Percentiles rank a stretch among this genome's conserved stretches.
These are phyloP conservation scores for Corapipo altera DNA, from an alignment of 2,113 vertebrate species.

Conservation along the genomic window DNA sequence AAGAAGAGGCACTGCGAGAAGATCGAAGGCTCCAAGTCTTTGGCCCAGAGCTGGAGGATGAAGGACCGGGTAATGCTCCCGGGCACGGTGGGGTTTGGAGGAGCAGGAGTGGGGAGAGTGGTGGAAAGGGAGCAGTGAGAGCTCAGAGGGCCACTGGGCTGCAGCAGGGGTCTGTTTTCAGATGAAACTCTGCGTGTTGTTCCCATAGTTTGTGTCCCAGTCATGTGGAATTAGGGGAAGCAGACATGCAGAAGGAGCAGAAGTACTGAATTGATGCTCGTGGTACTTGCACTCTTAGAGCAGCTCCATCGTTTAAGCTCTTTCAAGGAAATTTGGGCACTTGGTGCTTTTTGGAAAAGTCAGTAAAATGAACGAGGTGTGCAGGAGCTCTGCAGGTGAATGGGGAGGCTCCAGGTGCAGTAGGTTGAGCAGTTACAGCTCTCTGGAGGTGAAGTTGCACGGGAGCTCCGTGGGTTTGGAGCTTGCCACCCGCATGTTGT, in stretches of 20 bases:
- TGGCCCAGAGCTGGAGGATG: conserved; percentile 99
- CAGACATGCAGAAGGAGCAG: rapidly evolving
- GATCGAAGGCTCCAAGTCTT: conserved; percentile 96
- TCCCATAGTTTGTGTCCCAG: rapidly evolving
- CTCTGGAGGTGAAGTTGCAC: neutral
- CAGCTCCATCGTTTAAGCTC: rapidly evolving
- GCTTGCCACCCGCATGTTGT: neutral
- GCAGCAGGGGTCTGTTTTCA: rapidly evolving
- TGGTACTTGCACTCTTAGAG: rapidly evolving
- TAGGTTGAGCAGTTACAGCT: neutral
- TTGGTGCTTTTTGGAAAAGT: neutral
- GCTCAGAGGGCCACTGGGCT: neutral
- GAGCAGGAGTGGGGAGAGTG: neutral
- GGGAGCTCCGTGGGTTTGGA: neutral
- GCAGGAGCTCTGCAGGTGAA: neutral
- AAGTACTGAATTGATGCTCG: rapidly evolving
- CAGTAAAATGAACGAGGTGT: neutral
- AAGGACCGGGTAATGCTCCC: conserved; percentile 89
- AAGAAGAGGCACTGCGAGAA: conserved; percentile 99
- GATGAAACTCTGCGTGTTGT: rapidly evolving
- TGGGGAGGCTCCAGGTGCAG: neutral
- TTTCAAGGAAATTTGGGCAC: no score
- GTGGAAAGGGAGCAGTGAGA: rapidly evolving
- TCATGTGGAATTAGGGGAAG: rapidly evolving
- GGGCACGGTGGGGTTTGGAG: neutral